Evolutionary conservation across 2,113 vertebrate genomes (phyloP).

Genomic region (Perca flavescens): DNA sequence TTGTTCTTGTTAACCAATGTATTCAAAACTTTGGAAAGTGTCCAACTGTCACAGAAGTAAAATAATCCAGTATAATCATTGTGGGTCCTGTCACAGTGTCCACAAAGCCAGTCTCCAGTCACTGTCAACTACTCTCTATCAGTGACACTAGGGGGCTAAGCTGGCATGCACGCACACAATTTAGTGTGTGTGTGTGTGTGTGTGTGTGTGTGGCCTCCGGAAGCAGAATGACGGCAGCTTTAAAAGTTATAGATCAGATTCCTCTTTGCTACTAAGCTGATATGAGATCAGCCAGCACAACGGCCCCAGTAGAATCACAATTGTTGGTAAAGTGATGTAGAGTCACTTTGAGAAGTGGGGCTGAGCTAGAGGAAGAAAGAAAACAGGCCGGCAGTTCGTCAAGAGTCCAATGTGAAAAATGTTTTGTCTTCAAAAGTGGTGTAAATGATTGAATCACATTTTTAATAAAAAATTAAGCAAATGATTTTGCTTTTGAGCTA

Average conservation of each 20-base stretch:
- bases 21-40: conserved; percentile 57
- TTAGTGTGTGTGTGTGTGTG: background rate
- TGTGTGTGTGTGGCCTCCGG: background rate
- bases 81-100: conserved; percentile 50
- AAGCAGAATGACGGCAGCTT: conserved; percentile 9
- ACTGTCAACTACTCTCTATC: conserved; percentile 36
- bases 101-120: conserved; percentile 44
- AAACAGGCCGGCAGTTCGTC: background rate
- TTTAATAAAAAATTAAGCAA: background rate
- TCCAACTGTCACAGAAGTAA: conserved; percentile 57
- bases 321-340: background rate
- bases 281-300: conserved; percentile 15
- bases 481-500: background rate
- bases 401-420: background rate
- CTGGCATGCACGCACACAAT: background rate
- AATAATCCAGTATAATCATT: conserved; percentile 55
- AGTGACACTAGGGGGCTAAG: conserved; percentile 27
- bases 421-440: background rate
- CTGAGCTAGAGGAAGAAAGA: background rate
- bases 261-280: conserved; percentile 4
- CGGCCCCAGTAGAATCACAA: background rate
- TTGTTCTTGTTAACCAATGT: conserved; percentile 20
- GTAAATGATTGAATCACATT: background rate
- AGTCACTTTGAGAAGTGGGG: background rate
- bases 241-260: conserved; percentile 41